A percentile compares a stretch with the other conserved stretches of the same genome.
These are phyloP conservation scores for Muntiacus reevesi DNA, from an alignment of 2,113 vertebrate genomes.

Conservation along the genomic window DNA sequence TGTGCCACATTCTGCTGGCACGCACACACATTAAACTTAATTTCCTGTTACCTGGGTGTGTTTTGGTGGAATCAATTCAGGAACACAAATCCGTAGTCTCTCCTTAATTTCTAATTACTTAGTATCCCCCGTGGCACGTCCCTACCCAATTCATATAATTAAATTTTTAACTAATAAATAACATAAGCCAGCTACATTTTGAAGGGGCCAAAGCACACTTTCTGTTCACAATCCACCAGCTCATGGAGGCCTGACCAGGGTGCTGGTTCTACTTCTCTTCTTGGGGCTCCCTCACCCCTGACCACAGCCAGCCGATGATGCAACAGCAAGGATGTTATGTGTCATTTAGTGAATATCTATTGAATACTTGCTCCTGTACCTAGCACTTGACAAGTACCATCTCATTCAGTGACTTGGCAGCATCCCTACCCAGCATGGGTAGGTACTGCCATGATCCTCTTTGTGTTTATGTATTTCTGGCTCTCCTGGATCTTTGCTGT, in stretches of 20 bases:
- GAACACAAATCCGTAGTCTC: slow-evolving; percentile 67
- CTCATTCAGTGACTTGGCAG: background rate
- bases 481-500: background rate
- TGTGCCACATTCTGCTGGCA: background rate
- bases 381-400: accelerated
- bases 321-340: accelerated
- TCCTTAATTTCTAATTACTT: slow-evolving; percentile 75
- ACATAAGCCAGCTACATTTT: slow-evolving; percentile 4
- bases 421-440: accelerated
- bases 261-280: accelerated
- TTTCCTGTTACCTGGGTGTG: slow-evolving; percentile 51
- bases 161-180: slow-evolving; percentile 76
- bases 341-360: accelerated
- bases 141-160: slow-evolving; percentile 75
- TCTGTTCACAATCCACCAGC: background rate
- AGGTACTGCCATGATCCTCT: background rate
- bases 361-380: background rate
- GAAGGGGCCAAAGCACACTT: background rate
- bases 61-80: slow-evolving; percentile 61
- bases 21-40: slow-evolving; percentile 31
- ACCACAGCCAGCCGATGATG: background rate
- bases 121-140: slow-evolving; percentile 71
- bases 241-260: accelerated
- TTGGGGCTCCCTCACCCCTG: accelerated
- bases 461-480: background rate